Evolutionary conservation across 2,797 vertebrate species (phyloP).

Genomic region (Anomalospiza imberbis): DNA sequence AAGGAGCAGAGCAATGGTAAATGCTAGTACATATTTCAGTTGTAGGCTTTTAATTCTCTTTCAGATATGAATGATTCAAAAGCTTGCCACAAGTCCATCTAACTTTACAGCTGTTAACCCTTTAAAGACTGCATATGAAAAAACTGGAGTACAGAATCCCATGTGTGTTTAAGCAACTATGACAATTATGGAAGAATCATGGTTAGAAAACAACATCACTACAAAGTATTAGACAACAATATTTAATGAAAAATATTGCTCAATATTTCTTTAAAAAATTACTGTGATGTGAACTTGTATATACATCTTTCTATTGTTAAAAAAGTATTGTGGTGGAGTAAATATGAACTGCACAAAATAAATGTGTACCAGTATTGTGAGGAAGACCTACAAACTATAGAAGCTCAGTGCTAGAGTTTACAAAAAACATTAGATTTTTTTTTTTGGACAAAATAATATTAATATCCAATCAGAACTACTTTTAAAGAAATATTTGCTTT

Average conservation of each 20-base stretch:
- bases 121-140: slow-evolving; percentile 75
- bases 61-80: slow-evolving; percentile 71
- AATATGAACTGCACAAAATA: slow-evolving; percentile 66
- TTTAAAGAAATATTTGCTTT: slow-evolving; percentile 68
- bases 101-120: slow-evolving; percentile 72
- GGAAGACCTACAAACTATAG: slow-evolving; percentile 74
- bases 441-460: slow-evolving; percentile 62
- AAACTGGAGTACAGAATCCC: slow-evolving; percentile 59
- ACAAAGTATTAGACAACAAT: slow-evolving; percentile 68
- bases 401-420: slow-evolving; percentile 67
- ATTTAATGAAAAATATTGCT: slow-evolving; percentile 78
- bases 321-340: slow-evolving; percentile 61
- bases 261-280: slow-evolving; percentile 69
- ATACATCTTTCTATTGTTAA: slow-evolving; percentile 66
- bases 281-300: slow-evolving; percentile 66
- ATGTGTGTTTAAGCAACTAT: slow-evolving; percentile 53
- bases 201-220: slow-evolving; percentile 67
- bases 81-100: slow-evolving; percentile 71
- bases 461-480: slow-evolving; percentile 67
- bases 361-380: slow-evolving; percentile 66
- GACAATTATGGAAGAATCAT: slow-evolving; percentile 57
- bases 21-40: slow-evolving; percentile 71
- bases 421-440: slow-evolving; percentile 22
- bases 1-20: slow-evolving; percentile 74
- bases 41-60: slow-evolving; percentile 68